phyloP scores from a whole-genome alignment of 2,113 vertebrate genomes.

The Elaphurus davidianus region DNA sequence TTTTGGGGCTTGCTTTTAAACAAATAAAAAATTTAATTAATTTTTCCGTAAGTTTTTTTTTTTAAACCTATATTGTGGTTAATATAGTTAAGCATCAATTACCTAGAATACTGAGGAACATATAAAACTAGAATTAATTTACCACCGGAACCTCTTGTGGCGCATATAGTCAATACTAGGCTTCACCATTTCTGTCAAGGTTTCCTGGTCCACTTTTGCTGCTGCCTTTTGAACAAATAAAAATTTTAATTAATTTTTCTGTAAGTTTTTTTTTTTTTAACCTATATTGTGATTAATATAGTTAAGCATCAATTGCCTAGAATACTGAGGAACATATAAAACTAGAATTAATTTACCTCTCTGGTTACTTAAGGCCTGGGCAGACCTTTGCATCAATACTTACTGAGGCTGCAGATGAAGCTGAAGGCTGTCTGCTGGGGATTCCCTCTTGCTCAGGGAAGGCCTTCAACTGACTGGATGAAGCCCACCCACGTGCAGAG shows the following conservation, averaged over 20 bases:
- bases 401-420: neutral
- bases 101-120: too few relatives aligned
- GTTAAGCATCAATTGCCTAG: neutral
- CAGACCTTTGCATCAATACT: neutral
- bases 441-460: neutral
- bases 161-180: slow-evolving; percentile 97
- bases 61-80: too few relatives aligned
- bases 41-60: too few relatives aligned
- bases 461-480: neutral
- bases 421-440: neutral
- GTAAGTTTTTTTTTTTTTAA: neutral
- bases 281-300: neutral
- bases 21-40: too few relatives aligned
- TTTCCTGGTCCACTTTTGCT: slow-evolving; percentile 88
- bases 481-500: neutral
- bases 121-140: too few relatives aligned
- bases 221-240: slow-evolving; percentile 83
- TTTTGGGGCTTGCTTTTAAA: too few relatives aligned
- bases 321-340: neutral
- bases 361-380: neutral
- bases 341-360: neutral
- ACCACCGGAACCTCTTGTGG: slow-evolving; percentile 93
- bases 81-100: too few relatives aligned
- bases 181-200: slow-evolving; percentile 89
- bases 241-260: neutral